Evolutionary conservation across 2,888 invertebrate species (phyloP).

Genomic region (Amphimallon solstitiale): DNA sequence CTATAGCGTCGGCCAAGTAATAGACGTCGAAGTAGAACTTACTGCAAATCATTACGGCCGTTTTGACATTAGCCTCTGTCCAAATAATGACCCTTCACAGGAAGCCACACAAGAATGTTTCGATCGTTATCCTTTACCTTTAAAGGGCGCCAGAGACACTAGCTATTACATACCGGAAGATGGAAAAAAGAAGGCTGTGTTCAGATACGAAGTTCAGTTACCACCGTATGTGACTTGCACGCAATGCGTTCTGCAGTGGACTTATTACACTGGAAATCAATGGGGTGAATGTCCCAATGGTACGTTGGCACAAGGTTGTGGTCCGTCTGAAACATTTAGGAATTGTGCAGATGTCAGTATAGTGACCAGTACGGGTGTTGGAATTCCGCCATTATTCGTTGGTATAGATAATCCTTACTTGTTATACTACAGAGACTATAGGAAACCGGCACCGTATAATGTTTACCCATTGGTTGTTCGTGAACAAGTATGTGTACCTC

Average conservation of each 20-base stretch:
- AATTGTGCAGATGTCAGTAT: conserved; percentile 92
- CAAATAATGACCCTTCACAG: conserved; percentile 81
- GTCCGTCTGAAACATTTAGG: conserved; percentile 89
- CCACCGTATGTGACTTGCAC: conserved; percentile 87
- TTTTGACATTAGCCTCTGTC: conserved; percentile 86
- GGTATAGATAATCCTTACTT: conserved; percentile 77
- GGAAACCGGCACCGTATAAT: conserved; percentile 70
- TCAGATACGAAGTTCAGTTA: conserved; percentile 77
- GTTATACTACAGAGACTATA: conserved; percentile 78
- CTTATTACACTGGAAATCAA: conserved; percentile 91
- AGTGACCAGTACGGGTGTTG: conserved; percentile 79
- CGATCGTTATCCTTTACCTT: conserved; percentile 79
- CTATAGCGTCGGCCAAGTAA: conserved; percentile 86
- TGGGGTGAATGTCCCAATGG: conserved; percentile 91
- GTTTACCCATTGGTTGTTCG: conserved; percentile 81
- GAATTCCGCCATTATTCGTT: conserved; percentile 77
- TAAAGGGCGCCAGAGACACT: conserved; percentile 78
- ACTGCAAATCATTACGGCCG: conserved; percentile 91
- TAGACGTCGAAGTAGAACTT: conserved; percentile 86
- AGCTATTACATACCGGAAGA: conserved; percentile 78
- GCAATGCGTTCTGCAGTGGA: conserved; percentile 94
- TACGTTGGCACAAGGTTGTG: conserved; percentile 88
- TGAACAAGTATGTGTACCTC: conserved; percentile 83
- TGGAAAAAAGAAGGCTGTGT: conserved; percentile 64
- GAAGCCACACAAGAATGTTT: conserved; percentile 87